Percentiles rank a stretch among this genome's conserved stretches.
Conservation (phyloP, 2,888 invertebrate genomes). For the Heliconius erato region DNA sequence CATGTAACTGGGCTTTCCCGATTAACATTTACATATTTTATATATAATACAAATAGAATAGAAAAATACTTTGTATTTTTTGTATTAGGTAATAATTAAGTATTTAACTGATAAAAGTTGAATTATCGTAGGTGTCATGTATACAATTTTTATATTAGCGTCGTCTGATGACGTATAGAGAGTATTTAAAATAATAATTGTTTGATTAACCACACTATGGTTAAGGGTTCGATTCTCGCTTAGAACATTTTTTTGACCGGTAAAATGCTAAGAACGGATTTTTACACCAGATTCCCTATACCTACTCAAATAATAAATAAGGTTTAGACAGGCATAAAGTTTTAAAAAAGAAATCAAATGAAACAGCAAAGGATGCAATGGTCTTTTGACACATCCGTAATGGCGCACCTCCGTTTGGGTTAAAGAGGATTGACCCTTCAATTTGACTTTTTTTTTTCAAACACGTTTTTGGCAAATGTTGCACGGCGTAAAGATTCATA, state of each 20-base stretch:
- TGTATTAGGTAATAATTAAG: too few relatives aligned
- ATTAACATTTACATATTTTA: background rate
- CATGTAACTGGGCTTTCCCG: background rate
- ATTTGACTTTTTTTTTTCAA: conserved; percentile 44
- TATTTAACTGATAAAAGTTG: too few relatives aligned
- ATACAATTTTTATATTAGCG: too few relatives aligned
- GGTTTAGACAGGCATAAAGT: background rate
- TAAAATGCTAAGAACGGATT: background rate
- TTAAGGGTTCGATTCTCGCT: too few relatives aligned
- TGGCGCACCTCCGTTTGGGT: conserved; percentile 46
- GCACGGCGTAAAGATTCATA: conserved; percentile 39
- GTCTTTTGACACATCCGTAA: conserved; percentile 45
- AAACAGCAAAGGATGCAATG: conserved; percentile 34
- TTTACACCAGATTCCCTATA: background rate
- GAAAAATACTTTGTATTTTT: too few relatives aligned
- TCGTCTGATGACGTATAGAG: too few relatives aligned
- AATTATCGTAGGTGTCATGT: too few relatives aligned
- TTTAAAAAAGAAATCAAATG: conserved; percentile 15
- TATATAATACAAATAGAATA: too few relatives aligned
- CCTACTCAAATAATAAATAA: background rate
- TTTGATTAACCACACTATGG: too few relatives aligned
- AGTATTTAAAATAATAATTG: too few relatives aligned
- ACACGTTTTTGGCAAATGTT: conserved; percentile 45
- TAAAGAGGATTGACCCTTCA: conserved; percentile 51
- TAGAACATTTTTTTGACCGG: background rate